These are phyloP conservation scores for Paelopatides confundens DNA, from an alignment of 53 echinoderm and acorn worm species.

Conservation along the genomic window DNA sequence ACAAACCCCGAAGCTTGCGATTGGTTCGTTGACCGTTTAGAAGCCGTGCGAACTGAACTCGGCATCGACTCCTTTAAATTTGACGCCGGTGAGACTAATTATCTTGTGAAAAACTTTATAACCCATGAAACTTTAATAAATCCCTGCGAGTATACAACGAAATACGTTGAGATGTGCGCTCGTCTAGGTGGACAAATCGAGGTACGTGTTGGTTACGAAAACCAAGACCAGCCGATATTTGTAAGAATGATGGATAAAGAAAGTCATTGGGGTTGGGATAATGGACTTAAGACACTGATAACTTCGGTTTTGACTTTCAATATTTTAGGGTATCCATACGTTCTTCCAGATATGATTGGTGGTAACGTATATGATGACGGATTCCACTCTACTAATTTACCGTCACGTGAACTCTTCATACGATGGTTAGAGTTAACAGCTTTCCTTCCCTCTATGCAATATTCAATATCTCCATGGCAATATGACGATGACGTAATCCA, in stretches of 20 bases:
- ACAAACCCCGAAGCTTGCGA: constrained; percentile 83
- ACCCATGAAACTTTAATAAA: constrained; percentile 69
- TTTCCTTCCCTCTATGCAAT: constrained; percentile 97
- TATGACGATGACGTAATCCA: constrained; percentile 80
- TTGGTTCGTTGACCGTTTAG: constrained; percentile 82
- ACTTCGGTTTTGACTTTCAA: constrained; percentile 87
- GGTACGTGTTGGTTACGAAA: constrained; percentile 85
- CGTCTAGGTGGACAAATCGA: constrained; percentile 81
- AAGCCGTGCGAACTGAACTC: constrained; percentile 53
- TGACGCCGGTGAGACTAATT: constrained; percentile 95
- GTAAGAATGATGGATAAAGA: constrained; percentile 98
- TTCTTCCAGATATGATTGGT: constrained; percentile 94
- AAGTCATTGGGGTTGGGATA: constrained; percentile 89
- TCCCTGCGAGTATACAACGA: constrained; percentile 85
- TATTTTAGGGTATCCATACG: constrained; percentile 86
- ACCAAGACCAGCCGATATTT: constrained; percentile 85
- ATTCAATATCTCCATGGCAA: constrained; percentile 95
- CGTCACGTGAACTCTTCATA: constrained; percentile 84
- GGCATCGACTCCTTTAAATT: constrained; percentile 93
- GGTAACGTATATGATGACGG: constrained; percentile 87
- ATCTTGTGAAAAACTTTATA: constrained; percentile 67
- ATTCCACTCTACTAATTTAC: constrained; percentile 66
- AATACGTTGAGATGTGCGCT: constrained; percentile 78
- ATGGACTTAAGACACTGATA: constrained; percentile 87
- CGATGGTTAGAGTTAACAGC: constrained; percentile 91